Percentiles rank a stretch among this genome's conserved stretches.
Conservation (phyloP, 2,888 invertebrate genomes). For the Stenodema calcarata region DNA sequence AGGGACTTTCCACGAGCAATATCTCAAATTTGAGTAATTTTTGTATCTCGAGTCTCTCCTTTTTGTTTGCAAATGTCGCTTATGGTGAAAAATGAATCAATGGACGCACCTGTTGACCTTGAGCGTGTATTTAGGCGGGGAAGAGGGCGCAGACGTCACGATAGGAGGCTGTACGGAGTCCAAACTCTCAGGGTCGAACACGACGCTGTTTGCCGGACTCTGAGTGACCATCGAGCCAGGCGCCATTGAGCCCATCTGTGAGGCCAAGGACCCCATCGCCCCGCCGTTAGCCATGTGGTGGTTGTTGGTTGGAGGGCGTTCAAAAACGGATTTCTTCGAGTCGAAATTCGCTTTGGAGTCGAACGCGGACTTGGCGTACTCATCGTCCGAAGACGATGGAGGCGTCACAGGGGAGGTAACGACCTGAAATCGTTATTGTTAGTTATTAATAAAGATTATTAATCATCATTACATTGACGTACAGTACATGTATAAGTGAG, state of each 20-base stretch:
- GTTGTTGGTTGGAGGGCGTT: constrained; percentile 40
- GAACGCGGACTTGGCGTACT: constrained; percentile 47
- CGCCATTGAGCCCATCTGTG: constrained; percentile 49
- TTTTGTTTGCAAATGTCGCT: no score
- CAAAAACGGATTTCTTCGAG: constrained; percentile 54
- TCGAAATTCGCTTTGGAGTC: constrained; percentile 55
- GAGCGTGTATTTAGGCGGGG: constrained; percentile 45
- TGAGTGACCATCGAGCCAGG: constrained; percentile 54
- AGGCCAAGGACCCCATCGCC: constrained; percentile 41
- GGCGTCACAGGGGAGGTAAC: constrained; percentile 59
- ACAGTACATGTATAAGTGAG: no score
- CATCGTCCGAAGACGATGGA: constrained; percentile 57
- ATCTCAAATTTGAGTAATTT: no score
- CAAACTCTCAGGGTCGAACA: constrained; percentile 56
- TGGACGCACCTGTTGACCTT: constrained; percentile 35
- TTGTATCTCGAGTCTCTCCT: no score
- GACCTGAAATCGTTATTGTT: no score
- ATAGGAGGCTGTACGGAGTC: constrained; percentile 23
- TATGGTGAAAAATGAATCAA: neutral
- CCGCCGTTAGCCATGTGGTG: constrained; percentile 51
- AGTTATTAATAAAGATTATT: no score
- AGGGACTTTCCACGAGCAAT: no score
- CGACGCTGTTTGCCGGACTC: constrained; percentile 50
- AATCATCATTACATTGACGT: no score
- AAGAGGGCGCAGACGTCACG: constrained; percentile 35